Evolutionary conservation across 2,113 vertebrate genomes (phyloP), one percentile per base, ranked within the genome.

Genomic region (Pipa parva): DNA sequence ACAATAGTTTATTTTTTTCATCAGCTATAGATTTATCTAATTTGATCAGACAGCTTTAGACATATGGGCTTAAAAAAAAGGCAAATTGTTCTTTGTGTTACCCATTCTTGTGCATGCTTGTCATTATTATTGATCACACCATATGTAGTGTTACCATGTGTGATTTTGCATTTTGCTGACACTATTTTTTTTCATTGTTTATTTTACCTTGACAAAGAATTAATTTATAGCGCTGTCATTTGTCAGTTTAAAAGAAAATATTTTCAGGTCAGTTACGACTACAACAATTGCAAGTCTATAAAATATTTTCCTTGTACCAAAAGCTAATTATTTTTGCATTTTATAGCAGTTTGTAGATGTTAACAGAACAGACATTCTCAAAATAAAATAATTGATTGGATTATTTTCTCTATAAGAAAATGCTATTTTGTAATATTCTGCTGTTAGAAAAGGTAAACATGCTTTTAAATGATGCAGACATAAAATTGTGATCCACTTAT

Each of bases 121-220:
- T 63, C 61, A 63, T 39, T 31, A 42, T 39, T 63, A 63, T 63
- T 55, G 62, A 52, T 63, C 31, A 54, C 62, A 28, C 62, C 25
- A 55, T 28, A 54, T 52, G n/a, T 42, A 42, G 28, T 24, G 33
- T 54, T 52, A 26, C 62, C 26, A 24, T 1, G 15, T 25, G 33
- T 42, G 24, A 42, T 48, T 45, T 55, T 63, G 45, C 33, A 12
- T 54, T 63, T 36, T 20, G 7, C 7, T 52, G 39, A 42, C n/a
- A n/a, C 17, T 42, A n/a, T 42, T 42, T 5, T 42, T 18, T 36
- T 36, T 36, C 37, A 15, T 1, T 13, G 9, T 42, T 42, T 42
- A 17, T 18, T 15, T 15, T 15, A 13, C 13, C 17, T 17, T 18
- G 39, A 42, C 39, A 42, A 42, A 42, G 39, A 42, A 42, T 42